These are phyloP conservation scores for Eledone cirrhosa DNA, from an alignment of 2,888 invertebrate genomes.

Conservation along the genomic window DNA sequence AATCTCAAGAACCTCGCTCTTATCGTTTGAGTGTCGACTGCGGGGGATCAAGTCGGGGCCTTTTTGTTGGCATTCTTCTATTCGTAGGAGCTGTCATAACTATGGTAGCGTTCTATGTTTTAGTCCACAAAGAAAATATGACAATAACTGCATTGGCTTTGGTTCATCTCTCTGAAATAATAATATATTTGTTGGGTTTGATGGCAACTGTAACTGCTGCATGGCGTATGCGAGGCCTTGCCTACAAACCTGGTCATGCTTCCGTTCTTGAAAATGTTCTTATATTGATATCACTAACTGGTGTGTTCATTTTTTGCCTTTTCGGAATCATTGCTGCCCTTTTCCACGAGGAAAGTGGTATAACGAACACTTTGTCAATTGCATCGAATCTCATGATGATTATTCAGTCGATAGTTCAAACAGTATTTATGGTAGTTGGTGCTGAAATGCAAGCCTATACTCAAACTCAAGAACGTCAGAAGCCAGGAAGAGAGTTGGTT, in stretches of 20 bases:
- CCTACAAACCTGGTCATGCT: slow-evolving; percentile 40
- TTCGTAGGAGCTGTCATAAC: slow-evolving; percentile 72
- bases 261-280: slow-evolving; percentile 67
- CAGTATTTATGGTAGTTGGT: slow-evolving; percentile 88
- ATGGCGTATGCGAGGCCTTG: slow-evolving; percentile 75
- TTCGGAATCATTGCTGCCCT: slow-evolving; percentile 93
- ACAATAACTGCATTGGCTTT: slow-evolving; percentile 86
- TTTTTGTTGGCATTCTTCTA: slow-evolving; percentile 76
- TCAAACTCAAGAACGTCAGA: slow-evolving; percentile 90
- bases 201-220: slow-evolving; percentile 86
- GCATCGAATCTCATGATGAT: slow-evolving; percentile 87
- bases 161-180: slow-evolving; percentile 88
- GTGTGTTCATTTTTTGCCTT: slow-evolving; percentile 89
- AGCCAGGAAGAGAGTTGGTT: slow-evolving; percentile 93
- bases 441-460: slow-evolving; percentile 88
- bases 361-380: slow-evolving; percentile 84
- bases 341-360: slow-evolving; percentile 78
- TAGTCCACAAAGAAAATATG: slow-evolving; percentile 78
- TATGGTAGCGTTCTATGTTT: slow-evolving; percentile 92
- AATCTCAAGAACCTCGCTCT: slow-evolving; percentile 31
- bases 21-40: slow-evolving; percentile 76
- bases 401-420: slow-evolving; percentile 88
- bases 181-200: slow-evolving; percentile 85
- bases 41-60: slow-evolving; percentile 87
- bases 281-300: slow-evolving; percentile 89